Evolutionary conservation across 1,140 invertebrate genomes (phyloP).

Genomic region (Ericerus pela): DNA sequence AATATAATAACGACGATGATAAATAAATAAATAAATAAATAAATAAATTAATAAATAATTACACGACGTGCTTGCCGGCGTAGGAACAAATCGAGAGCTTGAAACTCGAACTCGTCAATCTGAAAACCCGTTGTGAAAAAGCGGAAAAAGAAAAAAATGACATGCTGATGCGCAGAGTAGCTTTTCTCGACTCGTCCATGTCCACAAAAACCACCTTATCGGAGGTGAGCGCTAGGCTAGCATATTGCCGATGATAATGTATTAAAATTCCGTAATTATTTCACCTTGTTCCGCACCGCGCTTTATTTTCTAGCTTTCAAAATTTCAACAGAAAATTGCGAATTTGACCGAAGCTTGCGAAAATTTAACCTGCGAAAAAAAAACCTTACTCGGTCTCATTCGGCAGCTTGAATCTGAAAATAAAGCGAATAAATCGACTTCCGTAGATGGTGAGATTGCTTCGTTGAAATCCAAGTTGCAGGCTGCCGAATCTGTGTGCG

Average conservation of each 20-base stretch:
- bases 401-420: constrained; percentile 49
- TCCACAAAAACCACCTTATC: constrained; percentile 46
- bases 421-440: constrained; percentile 15
- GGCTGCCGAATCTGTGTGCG: constrained; percentile 73
- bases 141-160: constrained; percentile 78
- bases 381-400: constrained; percentile 49
- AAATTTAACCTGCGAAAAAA: constrained; percentile 67
- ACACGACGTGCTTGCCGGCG: no score
- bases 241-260: neutral
- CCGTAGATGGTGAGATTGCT: constrained; percentile 39
- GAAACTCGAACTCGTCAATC: constrained; percentile 43
- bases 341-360: constrained; percentile 62
- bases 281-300: neutral
- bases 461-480: constrained; percentile 62
- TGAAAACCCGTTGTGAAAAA: constrained; percentile 45
- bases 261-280: neutral
- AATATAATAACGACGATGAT: no score
- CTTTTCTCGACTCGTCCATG: constrained; percentile 56
- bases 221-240: constrained; percentile 32
- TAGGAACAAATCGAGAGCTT: constrained; percentile 35
- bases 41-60: no score
- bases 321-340: constrained; percentile 64
- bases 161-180: constrained; percentile 54
- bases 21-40: no score
- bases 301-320: constrained; percentile 34